A percentile compares a stretch with the other conserved stretches of the same genome.
Evolutionary conservation across 1,140 invertebrate genomes (phyloP).

Genomic region (Bombyx mori): DNA sequence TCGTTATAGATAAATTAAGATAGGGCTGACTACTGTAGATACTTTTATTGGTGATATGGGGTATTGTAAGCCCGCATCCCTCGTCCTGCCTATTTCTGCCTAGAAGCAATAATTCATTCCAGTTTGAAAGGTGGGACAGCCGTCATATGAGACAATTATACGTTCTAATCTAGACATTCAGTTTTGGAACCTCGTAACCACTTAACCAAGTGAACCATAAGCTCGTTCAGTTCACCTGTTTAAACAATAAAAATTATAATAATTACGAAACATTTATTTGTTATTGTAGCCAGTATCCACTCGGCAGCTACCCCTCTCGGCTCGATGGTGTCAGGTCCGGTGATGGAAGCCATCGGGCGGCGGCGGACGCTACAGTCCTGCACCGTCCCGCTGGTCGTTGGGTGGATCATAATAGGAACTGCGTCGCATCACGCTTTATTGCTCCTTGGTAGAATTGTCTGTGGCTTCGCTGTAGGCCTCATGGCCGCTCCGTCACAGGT

Average conservation of each 20-base stretch:
- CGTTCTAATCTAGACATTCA: too few relatives aligned
- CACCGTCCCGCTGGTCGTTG: constrained; percentile 72
- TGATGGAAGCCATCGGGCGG: constrained; percentile 77
- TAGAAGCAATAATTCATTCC: too few relatives aligned
- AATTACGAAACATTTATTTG: not conserved
- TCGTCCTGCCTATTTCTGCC: too few relatives aligned
- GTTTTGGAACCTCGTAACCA: too few relatives aligned
- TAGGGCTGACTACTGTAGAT: too few relatives aligned
- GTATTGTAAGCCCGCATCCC: too few relatives aligned
- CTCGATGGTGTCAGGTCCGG: constrained; percentile 74
- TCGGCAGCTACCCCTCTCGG: constrained; percentile 78
- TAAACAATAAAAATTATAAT: not conserved
- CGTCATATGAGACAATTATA: too few relatives aligned
- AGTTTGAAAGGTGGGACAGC: too few relatives aligned
- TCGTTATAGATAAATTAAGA: too few relatives aligned
- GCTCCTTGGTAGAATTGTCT: constrained; percentile 76
- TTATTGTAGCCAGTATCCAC: constrained; percentile 75
- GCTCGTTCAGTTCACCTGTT: too few relatives aligned
- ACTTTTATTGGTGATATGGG: too few relatives aligned
- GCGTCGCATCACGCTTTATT: constrained; percentile 72
- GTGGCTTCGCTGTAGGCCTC: constrained; percentile 79
- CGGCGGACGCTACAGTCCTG: constrained; percentile 73
- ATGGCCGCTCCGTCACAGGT: constrained; percentile 79
- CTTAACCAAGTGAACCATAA: too few relatives aligned
- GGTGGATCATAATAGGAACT: constrained; percentile 77